Evolutionary conservation across 35 echinoderm and acorn worm genomes (phyloP).

Genomic region (Stichopus chloronotus): DNA sequence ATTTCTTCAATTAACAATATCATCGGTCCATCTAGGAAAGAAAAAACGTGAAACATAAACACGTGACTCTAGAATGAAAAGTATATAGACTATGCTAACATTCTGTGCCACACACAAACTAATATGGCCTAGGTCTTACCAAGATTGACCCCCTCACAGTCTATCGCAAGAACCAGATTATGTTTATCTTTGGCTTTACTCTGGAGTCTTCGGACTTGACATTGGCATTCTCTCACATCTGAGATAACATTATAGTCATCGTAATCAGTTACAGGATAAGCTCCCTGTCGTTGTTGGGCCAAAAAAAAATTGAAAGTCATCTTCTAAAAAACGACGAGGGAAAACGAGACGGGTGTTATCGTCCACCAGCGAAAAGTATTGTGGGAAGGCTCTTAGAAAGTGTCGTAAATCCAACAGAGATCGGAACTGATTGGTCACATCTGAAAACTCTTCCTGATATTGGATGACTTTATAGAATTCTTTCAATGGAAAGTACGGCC

Average conservation of each 20-base stretch:
- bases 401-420: background rate
- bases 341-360: background rate
- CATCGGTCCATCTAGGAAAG: too few species aligned
- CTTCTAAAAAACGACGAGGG: background rate
- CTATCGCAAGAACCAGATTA: background rate
- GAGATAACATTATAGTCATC: background rate
- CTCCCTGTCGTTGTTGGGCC: background rate
- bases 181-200: background rate
- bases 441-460: background rate
- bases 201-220: background rate
- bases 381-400: background rate
- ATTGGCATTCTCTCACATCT: background rate
- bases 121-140: too few species aligned
- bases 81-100: too few species aligned
- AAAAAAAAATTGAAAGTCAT: background rate
- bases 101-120: too few species aligned
- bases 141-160: slow-evolving; percentile 9
- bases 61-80: too few species aligned
- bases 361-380: background rate
- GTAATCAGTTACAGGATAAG: background rate
- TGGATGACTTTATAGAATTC: background rate
- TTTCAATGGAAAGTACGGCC: background rate
- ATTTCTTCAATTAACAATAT: too few species aligned
- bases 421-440: background rate
- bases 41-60: too few species aligned